phyloP scores from a whole-genome alignment of 2,888 invertebrate species.

The Stenchaetothrips biformis region DNA sequence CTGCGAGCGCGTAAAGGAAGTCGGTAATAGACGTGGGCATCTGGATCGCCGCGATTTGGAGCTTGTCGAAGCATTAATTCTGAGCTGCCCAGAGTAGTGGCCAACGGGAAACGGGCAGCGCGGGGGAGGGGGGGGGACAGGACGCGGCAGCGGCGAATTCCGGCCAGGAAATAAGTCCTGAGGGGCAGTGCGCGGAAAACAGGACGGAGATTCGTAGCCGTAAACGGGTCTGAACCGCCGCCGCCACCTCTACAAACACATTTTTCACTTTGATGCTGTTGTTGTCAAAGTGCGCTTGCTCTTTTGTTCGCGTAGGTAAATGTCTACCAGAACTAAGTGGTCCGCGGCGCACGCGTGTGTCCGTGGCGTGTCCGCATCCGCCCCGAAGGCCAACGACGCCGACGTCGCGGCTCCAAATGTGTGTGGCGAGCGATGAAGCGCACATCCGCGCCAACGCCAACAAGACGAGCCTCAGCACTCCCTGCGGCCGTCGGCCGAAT shows the following conservation, averaged over 20 bases:
- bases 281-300: too few relatives aligned
- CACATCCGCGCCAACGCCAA: too few relatives aligned
- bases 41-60: neutral
- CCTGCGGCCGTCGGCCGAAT: too few relatives aligned
- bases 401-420: neutral
- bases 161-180: too few relatives aligned
- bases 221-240: too few relatives aligned
- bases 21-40: neutral
- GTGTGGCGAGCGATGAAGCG: too few relatives aligned
- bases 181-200: too few relatives aligned
- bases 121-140: neutral
- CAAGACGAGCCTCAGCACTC: too few relatives aligned
- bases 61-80: neutral
- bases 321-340: slow-evolving; percentile 18
- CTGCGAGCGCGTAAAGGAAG: neutral
- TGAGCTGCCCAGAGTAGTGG: neutral
- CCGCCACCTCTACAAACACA: too few relatives aligned
- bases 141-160: neutral
- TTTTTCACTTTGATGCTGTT: too few relatives aligned
- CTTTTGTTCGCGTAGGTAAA: slow-evolving; percentile 4
- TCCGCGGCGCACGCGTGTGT: neutral
- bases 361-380: neutral
- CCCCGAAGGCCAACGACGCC: neutral
- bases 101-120: neutral
- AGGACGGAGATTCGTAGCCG: too few relatives aligned